phyloP scores from a whole-genome alignment of 64 coral and sea anemone genomes.

The Actinia equina region DNA sequence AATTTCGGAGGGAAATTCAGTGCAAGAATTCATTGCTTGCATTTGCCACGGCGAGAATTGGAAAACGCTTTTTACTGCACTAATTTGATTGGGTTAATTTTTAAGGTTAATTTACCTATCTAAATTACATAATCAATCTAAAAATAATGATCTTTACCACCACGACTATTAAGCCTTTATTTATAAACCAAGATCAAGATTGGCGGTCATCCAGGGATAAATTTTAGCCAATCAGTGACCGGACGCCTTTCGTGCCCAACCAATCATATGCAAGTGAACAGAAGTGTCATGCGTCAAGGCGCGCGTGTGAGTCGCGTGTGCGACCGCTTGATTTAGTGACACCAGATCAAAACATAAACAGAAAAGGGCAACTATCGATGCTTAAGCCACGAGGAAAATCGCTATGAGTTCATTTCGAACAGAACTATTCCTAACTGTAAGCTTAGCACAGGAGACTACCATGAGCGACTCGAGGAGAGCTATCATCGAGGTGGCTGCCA shows the following conservation, averaged over 20 bases:
- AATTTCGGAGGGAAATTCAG: not conserved
- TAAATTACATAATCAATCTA: conserved; percentile 11
- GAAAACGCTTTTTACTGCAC: not conserved
- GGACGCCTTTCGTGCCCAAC: not conserved
- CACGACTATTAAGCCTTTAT: not conserved
- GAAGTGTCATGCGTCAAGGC: not conserved
- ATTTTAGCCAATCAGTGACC: not conserved
- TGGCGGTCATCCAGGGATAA: not conserved
- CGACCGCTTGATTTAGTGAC: conserved; percentile 17
- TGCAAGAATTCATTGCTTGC: not conserved
- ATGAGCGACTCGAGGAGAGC: not conserved
- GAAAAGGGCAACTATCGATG: conserved; percentile 3
- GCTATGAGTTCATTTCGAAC: conserved; percentile 1
- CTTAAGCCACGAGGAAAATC: not conserved
- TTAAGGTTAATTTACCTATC: not conserved
- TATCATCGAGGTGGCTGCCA: conserved; percentile 13
- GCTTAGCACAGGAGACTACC: not conserved
- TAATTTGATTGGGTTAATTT: not conserved
- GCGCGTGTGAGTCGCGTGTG: conserved; percentile 10
- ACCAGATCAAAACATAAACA: conserved; percentile 16
- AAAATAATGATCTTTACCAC: conserved; percentile 4
- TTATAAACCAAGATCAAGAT: not conserved
- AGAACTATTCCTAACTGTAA: not conserved
- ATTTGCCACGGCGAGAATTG: not conserved
- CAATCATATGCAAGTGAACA: not conserved